Evolutionary conservation across 2,113 vertebrate genomes (phyloP), one percentile per base, ranked within the genome.

Genomic region (Strigops habroptila): DNA sequence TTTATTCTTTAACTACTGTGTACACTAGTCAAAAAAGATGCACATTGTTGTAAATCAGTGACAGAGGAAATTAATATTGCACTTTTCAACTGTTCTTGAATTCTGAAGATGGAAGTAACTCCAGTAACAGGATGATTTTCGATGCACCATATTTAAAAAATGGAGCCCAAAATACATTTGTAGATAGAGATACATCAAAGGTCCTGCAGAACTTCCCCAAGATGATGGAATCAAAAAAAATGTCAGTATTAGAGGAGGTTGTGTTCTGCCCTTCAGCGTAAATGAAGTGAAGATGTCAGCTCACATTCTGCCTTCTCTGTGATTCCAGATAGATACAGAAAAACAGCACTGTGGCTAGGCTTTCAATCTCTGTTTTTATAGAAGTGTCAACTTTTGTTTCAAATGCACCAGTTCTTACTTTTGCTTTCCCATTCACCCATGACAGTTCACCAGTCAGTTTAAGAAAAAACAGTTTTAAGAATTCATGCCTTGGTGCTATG

Each of bases 331-430:
- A 86, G 82, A 86, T 63, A 94, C 22, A 62, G 71, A 93, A 79
- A 14, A 92, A 70, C 86, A 92, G 53, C 48, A n/a, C 44, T 71
- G 65, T 64, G 55, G 51, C 55, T 88, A 65, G 43, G 76, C 41
- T 96, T 96, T 95, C 95, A 81, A 16, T 79, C 77, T 73, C 73
- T n/a, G 69, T 60, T 93, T 90, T 86, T 57, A 62, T 73, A 76
- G 19, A 95, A 86, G 76, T 95, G 96, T 95, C 96, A 96, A 76
- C 65, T 93, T 93, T 44, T 90, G 85, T 94, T 96, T 96, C 82
- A 81, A 39, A 91, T 52, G 33, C 55, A 86, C 73, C 52, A 64
- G 80, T 57, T 94, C 93, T 82, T 88, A 65, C 78, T 93, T 96
- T 95, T 86, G 27, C 92, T 96, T 95, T 92, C 17, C 31, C 57